These are phyloP conservation scores for Macrobrachium rosenbergii DNA, from an alignment of 1,140 invertebrate genomes.

Conservation along the genomic window DNA sequence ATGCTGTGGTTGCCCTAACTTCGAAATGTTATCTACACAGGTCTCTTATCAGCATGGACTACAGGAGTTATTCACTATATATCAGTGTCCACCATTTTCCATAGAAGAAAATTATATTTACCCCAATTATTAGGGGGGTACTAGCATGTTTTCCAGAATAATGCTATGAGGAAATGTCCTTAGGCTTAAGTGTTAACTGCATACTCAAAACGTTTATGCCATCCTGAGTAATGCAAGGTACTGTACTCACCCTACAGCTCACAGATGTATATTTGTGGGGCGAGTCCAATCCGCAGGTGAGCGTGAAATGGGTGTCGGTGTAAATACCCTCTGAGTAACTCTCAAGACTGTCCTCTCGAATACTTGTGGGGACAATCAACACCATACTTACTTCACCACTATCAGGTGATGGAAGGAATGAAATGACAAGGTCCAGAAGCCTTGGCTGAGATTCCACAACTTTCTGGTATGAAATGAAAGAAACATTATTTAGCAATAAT, in stretches of 20 bases:
- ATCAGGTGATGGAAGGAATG: slow-evolving; percentile 15
- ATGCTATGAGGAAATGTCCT: too few relatives aligned
- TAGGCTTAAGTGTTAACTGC: too few relatives aligned
- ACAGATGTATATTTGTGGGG: background rate
- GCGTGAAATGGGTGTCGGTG: background rate
- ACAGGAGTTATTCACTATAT: too few relatives aligned
- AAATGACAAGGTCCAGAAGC: background rate
- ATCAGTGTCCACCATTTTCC: too few relatives aligned
- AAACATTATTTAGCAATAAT: background rate
- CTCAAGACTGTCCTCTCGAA: background rate
- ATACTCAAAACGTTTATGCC: too few relatives aligned
- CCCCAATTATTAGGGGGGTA: too few relatives aligned
- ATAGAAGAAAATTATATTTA: too few relatives aligned
- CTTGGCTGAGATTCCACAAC: background rate
- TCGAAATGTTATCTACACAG: too few relatives aligned
- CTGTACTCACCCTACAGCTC: slow-evolving; percentile 10
- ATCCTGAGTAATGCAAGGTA: background rate
- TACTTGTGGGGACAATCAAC: background rate
- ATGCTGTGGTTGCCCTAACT: too few relatives aligned
- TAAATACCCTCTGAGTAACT: too few relatives aligned
- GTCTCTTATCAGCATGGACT: too few relatives aligned
- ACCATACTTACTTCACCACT: slow-evolving; percentile 14
- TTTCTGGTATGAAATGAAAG: background rate
- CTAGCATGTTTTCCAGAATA: too few relatives aligned
- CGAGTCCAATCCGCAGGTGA: slow-evolving; percentile 21